Conservation (phyloP, 2,113 vertebrate genomes). For the Columbina picui region DNA sequence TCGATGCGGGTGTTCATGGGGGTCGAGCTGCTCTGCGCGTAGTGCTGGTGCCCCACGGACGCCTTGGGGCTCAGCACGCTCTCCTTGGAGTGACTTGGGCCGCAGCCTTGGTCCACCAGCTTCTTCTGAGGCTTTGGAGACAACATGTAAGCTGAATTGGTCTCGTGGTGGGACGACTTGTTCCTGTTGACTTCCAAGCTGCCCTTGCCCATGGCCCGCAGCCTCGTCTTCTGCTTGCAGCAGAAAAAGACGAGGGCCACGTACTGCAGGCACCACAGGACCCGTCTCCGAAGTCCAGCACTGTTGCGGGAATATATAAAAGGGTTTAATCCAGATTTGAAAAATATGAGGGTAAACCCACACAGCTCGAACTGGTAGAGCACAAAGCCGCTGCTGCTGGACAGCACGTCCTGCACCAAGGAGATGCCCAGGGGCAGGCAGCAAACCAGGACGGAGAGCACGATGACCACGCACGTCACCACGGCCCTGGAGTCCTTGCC, state of each 20-base stretch:
- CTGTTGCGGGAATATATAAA: constrained; percentile 98
- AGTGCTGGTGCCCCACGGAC: constrained; percentile 80
- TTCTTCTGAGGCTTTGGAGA: constrained; percentile 92
- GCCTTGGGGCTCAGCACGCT: constrained; percentile 83
- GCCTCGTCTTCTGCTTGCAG: constrained; percentile 91
- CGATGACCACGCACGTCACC: constrained; percentile 90
- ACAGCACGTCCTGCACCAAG: constrained; percentile 86
- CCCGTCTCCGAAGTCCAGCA: constrained; percentile 87
- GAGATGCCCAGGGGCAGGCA: constrained; percentile 92
- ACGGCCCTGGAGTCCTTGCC: constrained; percentile 92
- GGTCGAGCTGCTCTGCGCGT: constrained; percentile 89
- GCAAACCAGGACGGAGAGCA: constrained; percentile 91
- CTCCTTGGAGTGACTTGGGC: constrained; percentile 89
- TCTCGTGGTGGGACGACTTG: constrained; percentile 96
- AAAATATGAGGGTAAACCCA: constrained; percentile 92
- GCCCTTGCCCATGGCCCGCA: constrained; percentile 91
- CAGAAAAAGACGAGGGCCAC: constrained; percentile 84
- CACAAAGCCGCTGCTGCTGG: constrained; percentile 80
- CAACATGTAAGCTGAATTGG: constrained; percentile 92
- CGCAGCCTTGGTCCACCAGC: constrained; percentile 91
- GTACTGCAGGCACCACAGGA: constrained; percentile 88
- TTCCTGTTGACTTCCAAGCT: constrained; percentile 93
- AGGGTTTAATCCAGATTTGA: constrained; percentile 95
- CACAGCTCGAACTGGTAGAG: constrained; percentile 95
- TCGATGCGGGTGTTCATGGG: constrained; percentile 94